Percentiles rank a stretch among this genome's conserved stretches.
Conservation (phyloP, 2,888 invertebrate genomes). For the Tetramorium bicarinatum region DNA sequence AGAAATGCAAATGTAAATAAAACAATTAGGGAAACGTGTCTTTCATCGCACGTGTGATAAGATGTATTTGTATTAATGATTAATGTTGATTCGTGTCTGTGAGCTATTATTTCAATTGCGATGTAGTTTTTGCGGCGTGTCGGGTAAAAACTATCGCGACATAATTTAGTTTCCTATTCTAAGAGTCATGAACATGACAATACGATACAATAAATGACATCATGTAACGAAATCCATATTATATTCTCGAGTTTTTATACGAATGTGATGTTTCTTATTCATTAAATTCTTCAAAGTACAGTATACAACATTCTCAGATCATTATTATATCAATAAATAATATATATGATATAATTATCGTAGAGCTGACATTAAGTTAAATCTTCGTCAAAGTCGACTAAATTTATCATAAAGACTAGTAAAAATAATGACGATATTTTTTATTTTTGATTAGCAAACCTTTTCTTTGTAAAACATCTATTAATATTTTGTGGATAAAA, state of each 20-base stretch:
- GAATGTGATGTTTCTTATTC: neutral
- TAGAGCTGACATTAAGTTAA: neutral
- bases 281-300: neutral
- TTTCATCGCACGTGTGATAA: neutral
- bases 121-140: constrained; percentile 15
- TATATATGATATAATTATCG: neutral
- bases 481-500: neutral
- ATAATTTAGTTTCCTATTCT: neutral
- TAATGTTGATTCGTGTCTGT: constrained; percentile 25
- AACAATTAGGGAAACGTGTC: neutral
- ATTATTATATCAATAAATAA: neutral
- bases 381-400: neutral
- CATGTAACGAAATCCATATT: neutral
- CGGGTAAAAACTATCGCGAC: constrained; percentile 11
- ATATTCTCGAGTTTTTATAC: neutral
- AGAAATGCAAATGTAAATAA: constrained; percentile 19
- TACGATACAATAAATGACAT: neutral
- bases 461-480: neutral
- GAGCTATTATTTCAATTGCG: constrained; percentile 34
- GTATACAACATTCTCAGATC: neutral
- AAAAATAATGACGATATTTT: neutral
- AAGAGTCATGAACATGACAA: neutral
- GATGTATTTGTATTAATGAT: neutral
- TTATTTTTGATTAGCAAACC: neutral
- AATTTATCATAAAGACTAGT: neutral